Evolutionary conservation across 1,140 invertebrate genomes (phyloP).

Genomic region (Melanaphis sacchari): DNA sequence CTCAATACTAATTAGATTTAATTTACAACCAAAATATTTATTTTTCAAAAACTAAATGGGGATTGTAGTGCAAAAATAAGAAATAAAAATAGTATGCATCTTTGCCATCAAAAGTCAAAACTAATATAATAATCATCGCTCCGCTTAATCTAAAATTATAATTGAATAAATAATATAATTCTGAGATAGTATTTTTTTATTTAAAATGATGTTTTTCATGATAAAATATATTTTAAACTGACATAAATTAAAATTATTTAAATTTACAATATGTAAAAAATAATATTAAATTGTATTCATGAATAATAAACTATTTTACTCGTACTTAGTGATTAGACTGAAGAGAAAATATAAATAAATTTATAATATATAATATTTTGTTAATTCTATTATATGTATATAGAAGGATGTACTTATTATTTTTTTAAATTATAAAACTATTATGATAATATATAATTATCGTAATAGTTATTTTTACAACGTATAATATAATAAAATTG

Average conservation of each 20-base stretch:
- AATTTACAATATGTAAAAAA: not conserved
- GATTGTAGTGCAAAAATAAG: no score
- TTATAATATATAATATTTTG: not conserved
- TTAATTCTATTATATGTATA: not conserved
- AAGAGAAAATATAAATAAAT: not conserved
- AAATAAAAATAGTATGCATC: not conserved
- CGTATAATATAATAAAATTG: not conserved
- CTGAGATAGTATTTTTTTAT: not conserved
- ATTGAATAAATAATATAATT: not conserved
- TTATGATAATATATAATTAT: not conserved
- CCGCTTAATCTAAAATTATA: not conserved
- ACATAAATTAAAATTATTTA: not conserved
- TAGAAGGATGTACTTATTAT: not conserved
- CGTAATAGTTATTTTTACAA: not conserved
- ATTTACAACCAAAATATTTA: no score
- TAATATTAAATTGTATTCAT: not conserved
- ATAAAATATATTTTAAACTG: not conserved
- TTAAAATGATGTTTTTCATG: not conserved
- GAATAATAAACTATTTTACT: not conserved
- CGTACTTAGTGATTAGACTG: not conserved
- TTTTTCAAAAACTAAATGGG: no score
- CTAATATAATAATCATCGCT: not conserved
- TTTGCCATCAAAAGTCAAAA: not conserved
- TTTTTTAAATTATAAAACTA: not conserved
- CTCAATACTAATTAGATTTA: no score